Evolutionary conservation across 1,140 invertebrate genomes (phyloP).

Genomic region (Ditylenchus dipsaci): DNA sequence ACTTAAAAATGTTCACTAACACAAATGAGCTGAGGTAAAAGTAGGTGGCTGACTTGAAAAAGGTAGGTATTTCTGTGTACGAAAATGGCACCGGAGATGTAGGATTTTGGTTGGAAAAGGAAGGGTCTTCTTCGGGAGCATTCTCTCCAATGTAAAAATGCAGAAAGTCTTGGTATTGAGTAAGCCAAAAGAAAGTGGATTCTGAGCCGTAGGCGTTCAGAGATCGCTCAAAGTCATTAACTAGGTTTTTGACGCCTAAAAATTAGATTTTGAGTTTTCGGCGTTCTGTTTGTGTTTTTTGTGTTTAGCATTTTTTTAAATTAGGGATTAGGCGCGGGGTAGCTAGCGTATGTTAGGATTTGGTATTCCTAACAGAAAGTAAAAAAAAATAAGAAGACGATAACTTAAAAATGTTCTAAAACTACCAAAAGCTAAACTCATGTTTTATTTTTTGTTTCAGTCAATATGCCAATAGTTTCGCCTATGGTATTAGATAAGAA

Average conservation of each 20-base stretch:
- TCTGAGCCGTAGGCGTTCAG: constrained; percentile 51
- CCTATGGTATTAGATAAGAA: no score
- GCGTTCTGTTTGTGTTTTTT: no score
- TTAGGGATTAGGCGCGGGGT: no score
- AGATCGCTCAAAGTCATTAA: constrained; percentile 51
- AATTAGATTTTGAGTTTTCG: constrained; percentile 1
- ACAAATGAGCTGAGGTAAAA: constrained; percentile 54
- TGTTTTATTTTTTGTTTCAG: no score
- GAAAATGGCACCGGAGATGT: constrained; percentile 30
- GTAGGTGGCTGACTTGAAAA: constrained; percentile 53
- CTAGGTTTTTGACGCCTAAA: constrained; percentile 49
- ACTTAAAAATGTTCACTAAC: neutral
- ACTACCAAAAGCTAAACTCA: constrained; percentile 48
- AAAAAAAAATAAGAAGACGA: neutral
- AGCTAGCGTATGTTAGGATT: no score
- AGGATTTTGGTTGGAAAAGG: constrained; percentile 7
- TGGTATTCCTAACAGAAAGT: constrained; percentile 14
- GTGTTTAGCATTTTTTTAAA: no score
- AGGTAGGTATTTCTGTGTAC: constrained; percentile 52
- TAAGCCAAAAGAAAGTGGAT: constrained; percentile 57
- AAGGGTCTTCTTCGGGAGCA: constrained; percentile 5
- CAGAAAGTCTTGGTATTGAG: constrained; percentile 54
- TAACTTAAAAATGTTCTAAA: neutral
- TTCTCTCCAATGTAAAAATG: constrained; percentile 11
- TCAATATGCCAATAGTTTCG: no score